phyloP scores from a whole-genome alignment of 2,113 vertebrate species.

The Numenius arquata region DNA sequence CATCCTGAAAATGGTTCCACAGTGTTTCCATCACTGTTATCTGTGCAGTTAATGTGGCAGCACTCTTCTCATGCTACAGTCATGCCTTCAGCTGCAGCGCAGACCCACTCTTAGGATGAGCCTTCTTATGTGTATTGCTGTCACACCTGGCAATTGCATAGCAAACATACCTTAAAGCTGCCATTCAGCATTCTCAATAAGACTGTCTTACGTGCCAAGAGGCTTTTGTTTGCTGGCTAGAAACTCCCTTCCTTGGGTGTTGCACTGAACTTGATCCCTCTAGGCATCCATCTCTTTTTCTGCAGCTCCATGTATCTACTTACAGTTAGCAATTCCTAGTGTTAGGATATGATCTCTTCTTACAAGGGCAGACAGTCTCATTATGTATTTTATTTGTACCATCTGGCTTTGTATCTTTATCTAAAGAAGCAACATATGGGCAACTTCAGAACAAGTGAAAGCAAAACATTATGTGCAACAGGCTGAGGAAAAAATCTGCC shows the following conservation, averaged over 20 bases:
- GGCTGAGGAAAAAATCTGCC: background rate
- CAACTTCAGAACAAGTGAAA: background rate
- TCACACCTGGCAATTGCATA: background rate
- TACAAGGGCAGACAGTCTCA: background rate
- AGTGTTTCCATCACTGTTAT: accelerated
- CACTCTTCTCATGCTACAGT: background rate
- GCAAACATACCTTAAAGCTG: background rate
- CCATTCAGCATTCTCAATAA: background rate
- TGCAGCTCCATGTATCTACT: background rate
- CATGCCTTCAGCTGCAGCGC: background rate
- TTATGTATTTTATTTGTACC: background rate
- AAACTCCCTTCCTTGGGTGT: background rate
- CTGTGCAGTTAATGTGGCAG: accelerated
- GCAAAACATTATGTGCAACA: background rate
- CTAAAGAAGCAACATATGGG: background rate
- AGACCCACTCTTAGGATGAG: background rate
- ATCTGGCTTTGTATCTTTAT: background rate
- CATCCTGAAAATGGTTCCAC: background rate
- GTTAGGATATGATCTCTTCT: background rate
- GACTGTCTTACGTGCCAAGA: background rate
- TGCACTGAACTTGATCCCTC: background rate
- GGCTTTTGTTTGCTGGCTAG: background rate
- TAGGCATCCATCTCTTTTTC: background rate
- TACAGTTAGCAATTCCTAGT: background rate
- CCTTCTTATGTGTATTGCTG: background rate